Evolutionary conservation across 2,888 invertebrate genomes (phyloP), one percentile per base, ranked within the genome.

Genomic region (Parthenolecanium corni): DNA sequence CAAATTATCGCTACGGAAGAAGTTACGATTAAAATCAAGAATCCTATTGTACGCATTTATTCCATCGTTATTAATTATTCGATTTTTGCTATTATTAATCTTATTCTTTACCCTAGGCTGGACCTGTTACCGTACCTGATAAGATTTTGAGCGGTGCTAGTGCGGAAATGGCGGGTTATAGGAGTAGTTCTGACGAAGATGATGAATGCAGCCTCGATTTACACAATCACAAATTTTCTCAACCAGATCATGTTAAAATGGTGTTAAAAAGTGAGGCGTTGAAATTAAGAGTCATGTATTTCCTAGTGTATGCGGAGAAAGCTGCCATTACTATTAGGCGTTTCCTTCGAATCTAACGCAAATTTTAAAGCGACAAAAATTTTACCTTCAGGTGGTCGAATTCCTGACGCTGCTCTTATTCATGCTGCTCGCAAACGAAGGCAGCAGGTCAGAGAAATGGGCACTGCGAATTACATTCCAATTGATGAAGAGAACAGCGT

Each of bases 361-460:
- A 31, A 9, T 16, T 24, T 24, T 51, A 24, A 9, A 31, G 31
- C 9, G n/a, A 31, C 31, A 31, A 31, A n/a, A 31, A 31, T 31
- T 31, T 31, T 31, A 9, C 31, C 63, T 64, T 65, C 25, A 66
- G 66, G 79, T 71, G 95, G 95, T 16, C 85, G 84, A 68, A 96
- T 96, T 72, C 96, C 97, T 11, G 96, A 97, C 78, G 96, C 97
- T 11, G 92, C 92, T 58, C 88, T 94, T 80, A 97, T 98, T 73
- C 96, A 96, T 77, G 93, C 93, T 68, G 95, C 95, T 12, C 82
- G 95, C 71, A 97, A 97, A 76, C 83, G 89, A 66, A 80, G 97
- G 70, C 96, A 96, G 77, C 82, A 90, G 78, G 93, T 94, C 67
- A 80, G 96, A 73, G 92, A 93, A 77, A 81, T 85, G 73, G 76